Conservation (phyloP, 2,797 vertebrate species). For the Catostomus latipinnis region DNA sequence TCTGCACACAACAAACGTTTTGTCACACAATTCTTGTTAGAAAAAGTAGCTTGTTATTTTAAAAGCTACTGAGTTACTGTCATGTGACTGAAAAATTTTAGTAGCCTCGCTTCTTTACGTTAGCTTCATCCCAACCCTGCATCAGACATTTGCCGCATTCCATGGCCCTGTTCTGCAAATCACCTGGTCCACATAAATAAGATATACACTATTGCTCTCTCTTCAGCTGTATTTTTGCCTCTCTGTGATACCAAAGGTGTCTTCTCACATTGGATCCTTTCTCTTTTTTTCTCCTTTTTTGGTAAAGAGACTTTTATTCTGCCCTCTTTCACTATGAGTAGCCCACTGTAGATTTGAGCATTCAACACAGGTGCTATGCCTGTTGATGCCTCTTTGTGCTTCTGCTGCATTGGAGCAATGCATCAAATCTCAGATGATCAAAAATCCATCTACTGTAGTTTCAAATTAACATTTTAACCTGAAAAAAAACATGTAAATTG, state of each 20-base stretch:
- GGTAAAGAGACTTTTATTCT: conserved; percentile 7
- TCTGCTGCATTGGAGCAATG: neutral
- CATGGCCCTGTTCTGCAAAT: neutral
- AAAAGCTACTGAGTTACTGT: too few species aligned
- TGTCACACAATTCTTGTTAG: too few species aligned
- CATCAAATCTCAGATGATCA: neutral
- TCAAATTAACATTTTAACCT: conserved; percentile 27
- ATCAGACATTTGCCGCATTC: conserved; percentile 24
- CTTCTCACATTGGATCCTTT: conserved; percentile 5
- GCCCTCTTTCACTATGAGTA: neutral
- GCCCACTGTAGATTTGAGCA: conserved; percentile 12
- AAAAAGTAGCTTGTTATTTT: too few species aligned
- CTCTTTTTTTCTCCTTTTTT: neutral
- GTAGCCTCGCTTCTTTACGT: too few species aligned
- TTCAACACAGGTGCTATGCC: conserved; percentile 14
- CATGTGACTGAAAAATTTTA: too few species aligned
- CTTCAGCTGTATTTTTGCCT: conserved; percentile 16
- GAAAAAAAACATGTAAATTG: conserved; percentile 7
- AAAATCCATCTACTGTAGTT: conserved; percentile 16
- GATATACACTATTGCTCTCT: conserved; percentile 43
- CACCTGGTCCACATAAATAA: conserved; percentile 33
- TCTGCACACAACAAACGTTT: too few species aligned
- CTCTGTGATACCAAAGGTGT: neutral
- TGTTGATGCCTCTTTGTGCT: neutral
- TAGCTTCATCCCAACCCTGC: too few species aligned